These are phyloP conservation scores for Decapterus maruadsi DNA, from an alignment of 2,797 vertebrate genomes.

Conservation along the genomic window DNA sequence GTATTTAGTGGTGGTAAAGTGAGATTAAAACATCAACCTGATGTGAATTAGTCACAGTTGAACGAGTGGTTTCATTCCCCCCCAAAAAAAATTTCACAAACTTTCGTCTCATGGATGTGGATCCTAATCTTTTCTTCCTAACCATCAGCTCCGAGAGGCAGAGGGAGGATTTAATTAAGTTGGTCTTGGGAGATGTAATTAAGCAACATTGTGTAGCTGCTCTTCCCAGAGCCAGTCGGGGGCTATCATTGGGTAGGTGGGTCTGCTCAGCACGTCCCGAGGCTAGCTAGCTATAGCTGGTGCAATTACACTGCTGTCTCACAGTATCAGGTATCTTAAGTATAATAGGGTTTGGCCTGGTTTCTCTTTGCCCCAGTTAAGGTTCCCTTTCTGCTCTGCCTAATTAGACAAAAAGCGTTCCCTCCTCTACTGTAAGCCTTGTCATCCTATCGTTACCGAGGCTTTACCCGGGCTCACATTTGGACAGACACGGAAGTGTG, in stretches of 20 bases:
- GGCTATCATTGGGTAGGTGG: conserved; percentile 60
- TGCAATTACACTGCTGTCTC: conserved; percentile 75
- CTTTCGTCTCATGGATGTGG: conserved; percentile 13
- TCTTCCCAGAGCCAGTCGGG: conserved; percentile 54
- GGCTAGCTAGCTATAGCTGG: conserved; percentile 60
- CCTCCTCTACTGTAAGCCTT: conserved; percentile 47
- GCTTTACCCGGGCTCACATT: conserved; percentile 31
- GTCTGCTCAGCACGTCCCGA: conserved; percentile 64
- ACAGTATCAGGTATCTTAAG: conserved; percentile 74
- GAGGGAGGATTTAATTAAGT: conserved; percentile 64
- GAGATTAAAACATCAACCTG: conserved; percentile 14
- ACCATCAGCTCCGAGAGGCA: conserved; percentile 16
- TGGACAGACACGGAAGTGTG: conserved; percentile 21
- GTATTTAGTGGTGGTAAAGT: background rate
- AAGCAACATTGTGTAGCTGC: conserved; percentile 40
- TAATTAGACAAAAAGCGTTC: conserved; percentile 72
- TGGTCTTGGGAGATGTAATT: conserved; percentile 61
- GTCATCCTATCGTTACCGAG: conserved; percentile 25
- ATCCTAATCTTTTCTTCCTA: conserved; percentile 38
- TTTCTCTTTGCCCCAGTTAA: conserved; percentile 76
- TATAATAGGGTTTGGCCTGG: conserved; percentile 69
- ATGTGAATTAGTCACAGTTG: conserved; percentile 11
- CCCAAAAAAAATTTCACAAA: background rate
- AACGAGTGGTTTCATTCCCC: background rate
- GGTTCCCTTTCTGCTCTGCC: conserved; percentile 56